Percentiles rank a stretch among this genome's conserved stretches.
Evolutionary conservation across 2,888 invertebrate genomes (phyloP).

Genomic region (Dynastes tityus): DNA sequence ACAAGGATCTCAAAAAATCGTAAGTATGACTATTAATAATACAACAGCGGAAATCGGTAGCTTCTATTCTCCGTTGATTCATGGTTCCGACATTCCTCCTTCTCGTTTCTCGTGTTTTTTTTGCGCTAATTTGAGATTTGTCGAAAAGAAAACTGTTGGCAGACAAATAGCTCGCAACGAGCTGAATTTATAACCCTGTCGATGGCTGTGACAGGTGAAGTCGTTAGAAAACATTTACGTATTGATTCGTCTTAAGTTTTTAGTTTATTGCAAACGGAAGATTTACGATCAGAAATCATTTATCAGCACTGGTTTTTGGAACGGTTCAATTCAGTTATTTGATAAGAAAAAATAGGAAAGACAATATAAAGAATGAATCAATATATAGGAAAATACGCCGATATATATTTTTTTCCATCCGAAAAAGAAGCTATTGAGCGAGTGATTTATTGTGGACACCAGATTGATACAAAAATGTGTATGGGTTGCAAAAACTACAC

Average conservation of each 20-base stretch:
- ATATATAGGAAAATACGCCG: too few relatives aligned
- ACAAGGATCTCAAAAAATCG: not conserved
- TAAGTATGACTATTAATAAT: constrained; percentile 36
- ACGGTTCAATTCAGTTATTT: constrained; percentile 22
- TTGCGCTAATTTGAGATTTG: constrained; percentile 41
- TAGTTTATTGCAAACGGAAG: constrained; percentile 40
- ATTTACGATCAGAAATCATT: constrained; percentile 40
- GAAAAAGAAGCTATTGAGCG: too few relatives aligned
- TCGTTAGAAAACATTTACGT: constrained; percentile 54
- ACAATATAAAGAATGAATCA: not conserved
- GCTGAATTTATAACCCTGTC: constrained; percentile 53
- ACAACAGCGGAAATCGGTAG: constrained; percentile 23
- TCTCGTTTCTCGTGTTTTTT: constrained; percentile 5
- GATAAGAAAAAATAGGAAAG: not conserved
- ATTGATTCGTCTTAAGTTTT: constrained; percentile 41
- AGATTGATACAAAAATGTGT: too few relatives aligned
- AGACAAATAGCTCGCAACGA: constrained; percentile 53
- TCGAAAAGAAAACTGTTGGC: constrained; percentile 47
- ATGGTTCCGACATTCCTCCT: constrained; percentile 27
- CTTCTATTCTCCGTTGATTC: constrained; percentile 25
- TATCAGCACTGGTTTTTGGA: constrained; percentile 10
- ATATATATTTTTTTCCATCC: too few relatives aligned
- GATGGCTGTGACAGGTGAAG: constrained; percentile 56
- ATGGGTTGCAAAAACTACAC: too few relatives aligned
- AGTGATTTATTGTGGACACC: too few relatives aligned